Evolutionary conservation across 2,113 vertebrate genomes (phyloP).

Genomic region (Oncorhynchus kisutch): DNA sequence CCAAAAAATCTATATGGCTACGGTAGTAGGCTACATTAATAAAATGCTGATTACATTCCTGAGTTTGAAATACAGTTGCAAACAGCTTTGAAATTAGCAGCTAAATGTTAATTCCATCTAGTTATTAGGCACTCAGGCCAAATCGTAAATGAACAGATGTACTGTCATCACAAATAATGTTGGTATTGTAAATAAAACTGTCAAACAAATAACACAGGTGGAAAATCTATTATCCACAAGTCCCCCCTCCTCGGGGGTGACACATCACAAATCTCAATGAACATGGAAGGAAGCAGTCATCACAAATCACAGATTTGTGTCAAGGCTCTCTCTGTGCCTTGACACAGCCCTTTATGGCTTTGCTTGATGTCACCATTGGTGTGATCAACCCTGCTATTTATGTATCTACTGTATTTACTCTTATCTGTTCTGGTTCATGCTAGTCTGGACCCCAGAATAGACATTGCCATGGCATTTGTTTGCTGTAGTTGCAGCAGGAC

Average conservation of each 20-base stretch:
- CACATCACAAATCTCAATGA: not conserved
- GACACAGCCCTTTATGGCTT: not conserved
- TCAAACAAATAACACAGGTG: constrained; percentile 24
- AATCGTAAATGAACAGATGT: constrained; percentile 16
- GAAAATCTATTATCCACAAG: constrained; percentile 19
- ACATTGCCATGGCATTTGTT: no score
- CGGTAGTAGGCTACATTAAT: not conserved
- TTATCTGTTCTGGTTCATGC: not conserved
- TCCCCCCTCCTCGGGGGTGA: not conserved
- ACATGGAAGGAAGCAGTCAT: not conserved
- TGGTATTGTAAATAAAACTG: constrained; percentile 20
- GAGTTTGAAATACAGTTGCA: not conserved
- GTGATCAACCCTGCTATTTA: not conserved
- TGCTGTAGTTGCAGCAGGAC: not conserved
- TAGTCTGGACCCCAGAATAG: not conserved
- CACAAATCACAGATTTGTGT: not conserved
- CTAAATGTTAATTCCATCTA: constrained; percentile 9
- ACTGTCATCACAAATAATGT: constrained; percentile 16
- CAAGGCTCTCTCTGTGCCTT: not conserved
- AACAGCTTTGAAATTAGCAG: constrained; percentile 17
- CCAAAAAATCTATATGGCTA: constrained; percentile 1
- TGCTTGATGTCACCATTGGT: no score
- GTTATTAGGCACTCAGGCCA: constrained; percentile 12
- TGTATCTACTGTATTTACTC: not conserved
- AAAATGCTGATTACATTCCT: not conserved